phyloP scores from a whole-genome alignment of 2,113 vertebrate genomes.

The Lepus americanus region DNA sequence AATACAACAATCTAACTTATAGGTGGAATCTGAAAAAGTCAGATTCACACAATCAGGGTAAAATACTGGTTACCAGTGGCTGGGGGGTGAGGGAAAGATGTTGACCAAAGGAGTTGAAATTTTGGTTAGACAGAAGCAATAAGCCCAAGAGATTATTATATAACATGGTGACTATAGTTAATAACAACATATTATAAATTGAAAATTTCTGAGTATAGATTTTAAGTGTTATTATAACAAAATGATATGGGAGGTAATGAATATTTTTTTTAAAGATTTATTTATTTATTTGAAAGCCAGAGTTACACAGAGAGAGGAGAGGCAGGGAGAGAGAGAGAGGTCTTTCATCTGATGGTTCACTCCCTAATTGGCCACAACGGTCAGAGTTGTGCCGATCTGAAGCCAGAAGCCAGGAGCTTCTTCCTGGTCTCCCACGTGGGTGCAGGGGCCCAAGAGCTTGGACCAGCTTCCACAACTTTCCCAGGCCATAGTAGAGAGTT shows the following conservation, averaged over 20 bases:
- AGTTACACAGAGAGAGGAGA: too few relatives aligned
- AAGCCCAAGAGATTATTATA: background rate
- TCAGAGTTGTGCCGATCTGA: too few relatives aligned
- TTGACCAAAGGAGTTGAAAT: background rate
- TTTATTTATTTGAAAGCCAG: too few relatives aligned
- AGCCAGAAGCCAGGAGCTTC: too few relatives aligned
- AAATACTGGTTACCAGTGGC: background rate
- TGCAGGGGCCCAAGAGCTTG: too few relatives aligned
- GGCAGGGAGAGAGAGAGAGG: too few relatives aligned
- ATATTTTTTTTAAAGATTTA: too few relatives aligned
- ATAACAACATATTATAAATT: background rate
- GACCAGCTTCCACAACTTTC: too few relatives aligned
- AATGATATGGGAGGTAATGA: background rate
- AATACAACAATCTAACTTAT: background rate
- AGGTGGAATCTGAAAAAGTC: background rate
- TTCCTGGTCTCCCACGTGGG: too few relatives aligned
- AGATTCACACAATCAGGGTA: background rate
- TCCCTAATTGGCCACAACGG: too few relatives aligned
- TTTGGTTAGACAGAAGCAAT: background rate
- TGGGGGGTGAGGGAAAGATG: background rate
- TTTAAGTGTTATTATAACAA: background rate
- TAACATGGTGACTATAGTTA: background rate
- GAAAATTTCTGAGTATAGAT: background rate
- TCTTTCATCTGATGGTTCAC: too few relatives aligned
- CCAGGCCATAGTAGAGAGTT: too few relatives aligned